phyloP scores from a whole-genome alignment of 2,797 vertebrate genomes.

The Enteromius viviparus region DNA sequence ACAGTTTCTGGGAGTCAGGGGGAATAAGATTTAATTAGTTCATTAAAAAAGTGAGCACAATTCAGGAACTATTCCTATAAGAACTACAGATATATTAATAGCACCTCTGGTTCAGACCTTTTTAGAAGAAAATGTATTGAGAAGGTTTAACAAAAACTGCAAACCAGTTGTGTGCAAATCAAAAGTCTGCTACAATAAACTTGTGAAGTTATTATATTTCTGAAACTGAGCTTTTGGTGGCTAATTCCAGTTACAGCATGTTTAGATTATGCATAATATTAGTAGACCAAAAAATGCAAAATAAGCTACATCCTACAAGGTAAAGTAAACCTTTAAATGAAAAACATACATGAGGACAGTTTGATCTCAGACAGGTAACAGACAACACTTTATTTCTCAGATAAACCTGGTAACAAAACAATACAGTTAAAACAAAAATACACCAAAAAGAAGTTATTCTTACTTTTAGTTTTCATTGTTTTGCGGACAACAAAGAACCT shows the following conservation, averaged over 20 bases:
- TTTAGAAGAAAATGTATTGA: background rate
- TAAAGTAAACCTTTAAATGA: background rate
- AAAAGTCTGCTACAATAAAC: background rate
- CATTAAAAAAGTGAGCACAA: background rate
- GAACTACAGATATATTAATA: background rate
- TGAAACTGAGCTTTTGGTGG: background rate
- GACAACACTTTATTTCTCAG: constrained; percentile 62
- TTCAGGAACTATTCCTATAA: background rate
- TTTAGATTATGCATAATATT: background rate
- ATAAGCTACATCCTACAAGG: background rate
- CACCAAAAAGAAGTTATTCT: constrained; percentile 45
- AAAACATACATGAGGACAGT: background rate
- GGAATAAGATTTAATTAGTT: background rate
- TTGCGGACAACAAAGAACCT: constrained; percentile 20
- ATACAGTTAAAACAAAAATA: constrained; percentile 50
- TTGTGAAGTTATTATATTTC: background rate
- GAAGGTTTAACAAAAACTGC: background rate
- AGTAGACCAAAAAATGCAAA: background rate
- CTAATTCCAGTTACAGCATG: background rate
- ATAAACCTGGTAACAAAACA: constrained; percentile 57
- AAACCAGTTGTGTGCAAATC: background rate
- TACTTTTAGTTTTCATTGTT: constrained; percentile 11
- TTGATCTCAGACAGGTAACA: constrained; percentile 51
- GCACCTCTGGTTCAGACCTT: background rate
- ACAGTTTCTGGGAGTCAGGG: background rate